Evolutionary conservation across 2,797 vertebrate species (phyloP).

Genomic region (Meda fulgida): DNA sequence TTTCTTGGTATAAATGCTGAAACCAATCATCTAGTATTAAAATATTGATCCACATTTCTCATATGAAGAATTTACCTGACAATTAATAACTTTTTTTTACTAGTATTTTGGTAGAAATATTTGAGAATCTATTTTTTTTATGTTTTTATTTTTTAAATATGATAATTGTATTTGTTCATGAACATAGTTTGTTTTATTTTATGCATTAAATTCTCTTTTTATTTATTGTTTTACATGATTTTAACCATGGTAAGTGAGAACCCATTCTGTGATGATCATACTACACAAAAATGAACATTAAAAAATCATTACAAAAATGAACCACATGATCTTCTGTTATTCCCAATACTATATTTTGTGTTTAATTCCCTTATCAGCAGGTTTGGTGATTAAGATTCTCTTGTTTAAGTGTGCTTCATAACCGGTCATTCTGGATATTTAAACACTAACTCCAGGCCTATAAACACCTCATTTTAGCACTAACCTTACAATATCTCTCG

Average conservation of each 20-base stretch:
- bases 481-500: background rate
- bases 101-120: background rate
- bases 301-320: background rate
- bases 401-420: background rate
- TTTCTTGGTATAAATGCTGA: background rate
- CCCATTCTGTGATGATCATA: too few relatives aligned
- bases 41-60: background rate
- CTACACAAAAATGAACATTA: background rate
- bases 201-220: background rate
- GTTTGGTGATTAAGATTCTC: background rate
- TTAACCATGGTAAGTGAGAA: background rate
- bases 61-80: background rate
- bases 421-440: background rate
- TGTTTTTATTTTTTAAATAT: background rate
- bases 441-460: background rate
- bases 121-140: background rate
- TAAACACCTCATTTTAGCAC: background rate
- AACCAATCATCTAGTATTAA: background rate
- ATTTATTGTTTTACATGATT: background rate
- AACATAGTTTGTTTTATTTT: background rate
- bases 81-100: background rate
- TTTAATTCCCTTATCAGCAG: background rate
- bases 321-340: background rate
- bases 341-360: background rate
- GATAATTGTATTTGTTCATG: background rate